These are phyloP conservation scores for Tylochromis polylepis DNA, from an alignment of 2,113 vertebrate genomes.

Conservation along the genomic window DNA sequence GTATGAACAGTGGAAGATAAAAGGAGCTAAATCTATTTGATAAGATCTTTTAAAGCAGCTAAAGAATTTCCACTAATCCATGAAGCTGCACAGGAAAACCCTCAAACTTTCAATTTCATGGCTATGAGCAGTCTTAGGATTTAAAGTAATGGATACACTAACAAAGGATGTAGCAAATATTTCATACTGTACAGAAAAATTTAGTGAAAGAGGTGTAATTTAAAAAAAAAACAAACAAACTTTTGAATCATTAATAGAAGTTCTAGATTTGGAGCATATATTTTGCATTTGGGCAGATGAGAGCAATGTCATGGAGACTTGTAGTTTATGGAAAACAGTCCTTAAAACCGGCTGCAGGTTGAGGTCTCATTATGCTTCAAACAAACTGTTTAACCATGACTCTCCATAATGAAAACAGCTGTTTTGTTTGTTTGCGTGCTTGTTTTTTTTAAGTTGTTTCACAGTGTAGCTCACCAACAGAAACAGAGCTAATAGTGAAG, in stretches of 20 bases:
- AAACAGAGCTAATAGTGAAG: neutral
- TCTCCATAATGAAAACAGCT: neutral
- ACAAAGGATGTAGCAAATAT: slow-evolving; percentile 34
- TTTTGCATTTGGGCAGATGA: neutral
- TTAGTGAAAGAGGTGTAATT: neutral
- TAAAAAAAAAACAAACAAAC: neutral
- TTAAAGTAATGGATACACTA: neutral
- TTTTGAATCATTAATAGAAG: neutral
- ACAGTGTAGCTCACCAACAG: neutral
- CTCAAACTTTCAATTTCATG: neutral
- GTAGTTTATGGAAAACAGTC: neutral
- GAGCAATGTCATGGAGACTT: neutral
- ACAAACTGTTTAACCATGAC: neutral
- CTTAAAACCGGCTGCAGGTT: neutral
- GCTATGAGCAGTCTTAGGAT: neutral
- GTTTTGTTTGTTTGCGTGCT: neutral
- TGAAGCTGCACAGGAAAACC: neutral
- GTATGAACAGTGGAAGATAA: neutral
- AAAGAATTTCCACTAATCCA: neutral
- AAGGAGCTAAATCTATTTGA: neutral
- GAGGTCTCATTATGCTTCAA: slow-evolving; percentile 7
- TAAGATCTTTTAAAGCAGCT: neutral
- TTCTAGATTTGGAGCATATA: neutral
- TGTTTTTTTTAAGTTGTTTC: neutral
- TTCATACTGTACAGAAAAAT: neutral